These are phyloP conservation scores for Pipra filicauda DNA, from an alignment of 2,113 vertebrate species.

Conservation along the genomic window DNA sequence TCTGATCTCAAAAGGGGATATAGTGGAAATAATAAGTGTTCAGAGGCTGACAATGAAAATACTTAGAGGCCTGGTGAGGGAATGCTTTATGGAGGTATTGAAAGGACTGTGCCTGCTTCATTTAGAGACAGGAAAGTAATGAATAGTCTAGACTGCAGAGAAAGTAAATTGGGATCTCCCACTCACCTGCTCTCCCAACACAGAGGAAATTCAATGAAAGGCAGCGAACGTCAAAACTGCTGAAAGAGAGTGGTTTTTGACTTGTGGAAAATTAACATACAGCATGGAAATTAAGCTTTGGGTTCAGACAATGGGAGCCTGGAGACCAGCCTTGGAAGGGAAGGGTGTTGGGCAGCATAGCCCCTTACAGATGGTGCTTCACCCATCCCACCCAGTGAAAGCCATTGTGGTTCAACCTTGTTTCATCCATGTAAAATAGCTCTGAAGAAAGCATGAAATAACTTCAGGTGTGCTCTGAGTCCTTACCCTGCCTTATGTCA, in stretches of 20 bases:
- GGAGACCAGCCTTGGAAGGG: accelerated
- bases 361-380: neutral
- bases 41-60: conserved; percentile 61
- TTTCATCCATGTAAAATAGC: neutral
- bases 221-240: conserved; percentile 21
- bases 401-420: neutral
- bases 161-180: conserved; percentile 54
- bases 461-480: neutral
- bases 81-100: conserved; percentile 57
- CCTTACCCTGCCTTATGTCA: neutral
- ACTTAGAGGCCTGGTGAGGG: conserved; percentile 59
- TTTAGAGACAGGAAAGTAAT: conserved; percentile 60
- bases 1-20: conserved; percentile 54
- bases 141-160: conserved; percentile 66
- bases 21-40: conserved; percentile 62
- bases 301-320: neutral
- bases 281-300: neutral
- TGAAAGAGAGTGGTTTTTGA: conserved; percentile 11
- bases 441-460: neutral
- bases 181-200: conserved; percentile 44
- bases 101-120: conserved; percentile 48
- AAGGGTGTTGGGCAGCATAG: neutral
- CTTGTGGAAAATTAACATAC: neutral
- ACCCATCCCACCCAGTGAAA: neutral
- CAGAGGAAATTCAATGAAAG: conserved; percentile 42